A percentile compares a stretch with the other conserved stretches of the same genome.
Evolutionary conservation across 1,140 invertebrate species (phyloP).

Genomic region (Tetranychus cinnabarinus): DNA sequence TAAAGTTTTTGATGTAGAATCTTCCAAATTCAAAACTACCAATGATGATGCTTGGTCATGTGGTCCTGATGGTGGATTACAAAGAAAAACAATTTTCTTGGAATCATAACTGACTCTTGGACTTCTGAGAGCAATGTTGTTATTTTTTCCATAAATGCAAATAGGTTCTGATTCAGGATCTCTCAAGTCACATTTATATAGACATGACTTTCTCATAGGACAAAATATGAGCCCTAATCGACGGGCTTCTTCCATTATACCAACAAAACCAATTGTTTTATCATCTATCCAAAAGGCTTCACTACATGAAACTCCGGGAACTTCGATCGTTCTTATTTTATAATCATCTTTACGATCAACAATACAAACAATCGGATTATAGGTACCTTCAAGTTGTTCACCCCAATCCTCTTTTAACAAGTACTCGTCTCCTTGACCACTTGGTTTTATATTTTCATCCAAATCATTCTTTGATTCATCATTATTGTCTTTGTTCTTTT

Average conservation of each 20-base stretch:
- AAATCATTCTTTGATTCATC: not conserved
- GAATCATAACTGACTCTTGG: conserved; percentile 23
- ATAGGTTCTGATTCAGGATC: not conserved
- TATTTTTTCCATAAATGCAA: not conserved
- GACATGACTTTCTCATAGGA: conserved; percentile 27
- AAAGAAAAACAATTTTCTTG: conserved; percentile 23
- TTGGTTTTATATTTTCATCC: not conserved
- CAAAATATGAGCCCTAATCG: conserved; percentile 59
- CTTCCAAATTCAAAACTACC: not conserved
- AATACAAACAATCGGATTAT: conserved; percentile 40
- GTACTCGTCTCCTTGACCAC: not conserved
- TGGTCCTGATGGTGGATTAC: conserved; percentile 23
- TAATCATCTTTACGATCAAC: conserved; percentile 36
- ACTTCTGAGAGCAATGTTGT: conserved; percentile 13
- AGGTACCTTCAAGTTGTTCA: conserved; percentile 33
- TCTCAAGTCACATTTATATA: not conserved
- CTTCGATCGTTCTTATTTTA: conserved; percentile 7
- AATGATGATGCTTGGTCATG: conserved; percentile 20
- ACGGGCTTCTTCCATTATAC: conserved; percentile 39
- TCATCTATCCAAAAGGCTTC: conserved; percentile 44
- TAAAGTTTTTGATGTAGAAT: not conserved
- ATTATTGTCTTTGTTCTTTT: not conserved
- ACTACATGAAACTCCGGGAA: conserved; percentile 36
- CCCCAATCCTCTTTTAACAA: not conserved
- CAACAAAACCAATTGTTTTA: conserved; percentile 44